Evolutionary conservation across 2,888 invertebrate species (phyloP), one percentile per base, ranked within the genome.

Genomic region (Cryptocephalus moraei): DNA sequence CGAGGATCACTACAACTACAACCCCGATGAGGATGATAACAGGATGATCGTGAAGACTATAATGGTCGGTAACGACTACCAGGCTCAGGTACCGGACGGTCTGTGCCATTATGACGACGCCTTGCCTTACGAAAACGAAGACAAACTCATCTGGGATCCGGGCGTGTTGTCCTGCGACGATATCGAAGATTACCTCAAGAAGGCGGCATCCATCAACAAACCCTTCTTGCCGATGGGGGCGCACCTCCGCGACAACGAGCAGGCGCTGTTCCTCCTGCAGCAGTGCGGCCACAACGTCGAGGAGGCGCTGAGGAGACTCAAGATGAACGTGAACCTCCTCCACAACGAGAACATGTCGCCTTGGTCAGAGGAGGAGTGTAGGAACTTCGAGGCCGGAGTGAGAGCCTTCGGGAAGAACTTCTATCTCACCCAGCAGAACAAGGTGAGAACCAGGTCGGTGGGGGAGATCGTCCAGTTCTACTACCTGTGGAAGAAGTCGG

Each of bases 401-500:
- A 81, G 92, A 63, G 82, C 82, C 14, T 55, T 55, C 40, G 96
- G 96, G 14, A 99, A 99, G 74, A 93, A 97, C 72, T 99, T 99
- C 69, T 88, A 91, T 68, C 76, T 87, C 54, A 96, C 97, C 62
- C 89, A 92, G 62, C 89, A 91, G 66, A 85, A 91, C 65, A 94
- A 93, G 78, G 81, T 96, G 39, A 79, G 91, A 59, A 94, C 95
- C 46, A 77, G 97, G 58, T 91, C 93, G 8, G 95, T 97, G 34
- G 92, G 95, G 31, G 99, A 99, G 71, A 74, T 99, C 51, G 95
- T 97, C 10, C 93, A 97, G 67, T 99, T 97, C 74, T 90, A 90
- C 70, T 90, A 90, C 62, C 78, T 95, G 47, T 99, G 99, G 99
- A 99, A 99, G 73, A 97, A 97, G 72, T 96, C 96, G 13, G 96